phyloP scores from a whole-genome alignment of 2,888 invertebrate genomes.

The Eupithecia dodoneata region DNA sequence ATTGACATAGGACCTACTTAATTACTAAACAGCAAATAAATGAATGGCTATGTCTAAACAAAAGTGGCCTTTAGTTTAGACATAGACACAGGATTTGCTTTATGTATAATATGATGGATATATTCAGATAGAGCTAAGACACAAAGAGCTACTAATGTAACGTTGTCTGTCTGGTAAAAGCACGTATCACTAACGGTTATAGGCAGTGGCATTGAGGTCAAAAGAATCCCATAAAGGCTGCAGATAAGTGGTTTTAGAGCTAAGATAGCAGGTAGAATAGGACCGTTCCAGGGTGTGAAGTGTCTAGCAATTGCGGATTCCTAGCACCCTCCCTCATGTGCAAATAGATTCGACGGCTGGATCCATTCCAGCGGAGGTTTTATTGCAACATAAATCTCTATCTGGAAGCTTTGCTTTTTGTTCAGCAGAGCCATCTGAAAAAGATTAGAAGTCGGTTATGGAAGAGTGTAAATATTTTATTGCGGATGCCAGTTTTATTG shows the following conservation, averaged over 20 bases:
- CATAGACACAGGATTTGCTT: too few relatives aligned
- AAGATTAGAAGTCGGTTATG: constrained; percentile 47
- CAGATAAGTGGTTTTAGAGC: constrained; percentile 9
- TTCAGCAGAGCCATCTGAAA: constrained; percentile 44
- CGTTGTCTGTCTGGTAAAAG: not conserved
- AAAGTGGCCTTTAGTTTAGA: too few relatives aligned
- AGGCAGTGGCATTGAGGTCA: constrained; percentile 9
- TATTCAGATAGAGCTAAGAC: not conserved
- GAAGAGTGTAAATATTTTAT: constrained; percentile 42
- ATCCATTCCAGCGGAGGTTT: constrained; percentile 61
- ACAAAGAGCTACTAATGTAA: constrained; percentile 5
- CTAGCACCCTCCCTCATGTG: constrained; percentile 45
- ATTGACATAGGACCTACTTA: too few relatives aligned
- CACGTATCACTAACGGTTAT: not conserved
- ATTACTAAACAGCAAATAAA: too few relatives aligned
- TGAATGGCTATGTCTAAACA: too few relatives aligned
- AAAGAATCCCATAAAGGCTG: not conserved
- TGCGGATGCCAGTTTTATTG: constrained; percentile 29
- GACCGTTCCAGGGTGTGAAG: constrained; percentile 45
- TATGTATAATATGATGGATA: not conserved
- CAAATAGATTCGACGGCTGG: constrained; percentile 68
- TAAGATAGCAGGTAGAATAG: constrained; percentile 39
- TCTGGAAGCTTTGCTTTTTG: constrained; percentile 48
- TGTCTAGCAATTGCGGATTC: constrained; percentile 47
- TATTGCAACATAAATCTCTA: constrained; percentile 71